Percentiles rank a stretch among this genome's conserved stretches.
phyloP scores from a whole-genome alignment of 2,888 invertebrate genomes.

The Pantelozetes paolii region DNA sequence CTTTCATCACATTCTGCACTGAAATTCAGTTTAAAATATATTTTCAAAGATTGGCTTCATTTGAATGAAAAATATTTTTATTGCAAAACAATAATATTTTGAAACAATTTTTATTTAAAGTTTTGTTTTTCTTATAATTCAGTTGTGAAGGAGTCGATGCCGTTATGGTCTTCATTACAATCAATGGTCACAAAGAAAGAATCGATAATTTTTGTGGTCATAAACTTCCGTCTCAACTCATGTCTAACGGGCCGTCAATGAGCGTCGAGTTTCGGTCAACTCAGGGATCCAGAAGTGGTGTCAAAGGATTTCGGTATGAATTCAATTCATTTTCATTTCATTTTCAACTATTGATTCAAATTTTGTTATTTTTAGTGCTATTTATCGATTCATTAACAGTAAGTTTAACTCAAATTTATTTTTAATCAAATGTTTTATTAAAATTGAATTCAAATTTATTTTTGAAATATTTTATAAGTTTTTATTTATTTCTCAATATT shows the following conservation, averaged over 20 bases:
- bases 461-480: no score
- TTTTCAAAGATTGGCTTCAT: no score
- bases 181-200: conserved; percentile 75
- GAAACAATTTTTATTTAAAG: no score
- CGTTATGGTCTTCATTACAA: conserved; percentile 73
- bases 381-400: conserved; percentile 25
- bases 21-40: no score
- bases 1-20: no score
- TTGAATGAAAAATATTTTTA: no score
- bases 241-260: conserved; percentile 84
- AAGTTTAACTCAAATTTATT: neutral
- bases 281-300: neutral
- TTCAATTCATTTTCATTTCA: neutral
- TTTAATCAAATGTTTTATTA: no score
- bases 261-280: conserved; percentile 62
- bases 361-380: conserved; percentile 1
- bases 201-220: conserved; percentile 82
- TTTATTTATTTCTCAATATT: no score
- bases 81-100: no score
- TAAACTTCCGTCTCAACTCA: conserved; percentile 75
- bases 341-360: neutral
- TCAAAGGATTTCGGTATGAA: conserved; percentile 25
- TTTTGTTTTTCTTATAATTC: no score
- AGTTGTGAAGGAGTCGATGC: conserved; percentile 72
- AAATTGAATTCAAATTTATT: no score